These are phyloP conservation scores for Oophaga pumilio DNA, from an alignment of 2,113 vertebrate species.

Conservation along the genomic window DNA sequence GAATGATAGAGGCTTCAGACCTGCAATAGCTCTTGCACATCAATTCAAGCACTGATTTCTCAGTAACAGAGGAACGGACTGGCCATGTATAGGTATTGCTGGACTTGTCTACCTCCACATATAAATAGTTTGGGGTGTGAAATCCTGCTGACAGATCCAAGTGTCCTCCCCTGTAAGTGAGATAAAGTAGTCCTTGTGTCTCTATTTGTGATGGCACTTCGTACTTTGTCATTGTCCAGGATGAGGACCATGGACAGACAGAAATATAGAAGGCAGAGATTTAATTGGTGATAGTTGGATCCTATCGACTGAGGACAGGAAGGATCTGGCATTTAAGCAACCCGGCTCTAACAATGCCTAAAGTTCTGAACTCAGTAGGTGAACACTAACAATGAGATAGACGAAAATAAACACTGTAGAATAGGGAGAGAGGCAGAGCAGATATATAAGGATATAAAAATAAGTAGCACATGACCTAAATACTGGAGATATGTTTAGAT, in stretches of 20 bases:
- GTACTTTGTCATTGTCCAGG: conserved; percentile 22
- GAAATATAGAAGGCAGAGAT: neutral
- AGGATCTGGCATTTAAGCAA: conserved; percentile 7
- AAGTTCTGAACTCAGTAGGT: conserved; percentile 43
- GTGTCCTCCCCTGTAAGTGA: neutral
- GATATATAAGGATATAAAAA: conserved; percentile 26
- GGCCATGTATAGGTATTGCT: too few species aligned
- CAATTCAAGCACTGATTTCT: too few species aligned
- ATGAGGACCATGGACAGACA: neutral
- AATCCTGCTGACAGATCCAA: neutral
- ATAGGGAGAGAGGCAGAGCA: conserved; percentile 14
- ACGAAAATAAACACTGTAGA: conserved; percentile 19
- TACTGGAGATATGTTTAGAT: conserved; percentile 14
- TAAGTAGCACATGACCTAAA: conserved; percentile 16
- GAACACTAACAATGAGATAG: conserved; percentile 22
- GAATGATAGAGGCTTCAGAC: too few species aligned
- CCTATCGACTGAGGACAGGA: neutral
- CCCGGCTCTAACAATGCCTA: conserved; percentile 36
- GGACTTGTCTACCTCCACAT: too few species aligned
- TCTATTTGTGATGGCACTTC: neutral
- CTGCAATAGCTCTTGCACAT: too few species aligned
- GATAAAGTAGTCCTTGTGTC: neutral
- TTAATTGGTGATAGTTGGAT: conserved; percentile 38
- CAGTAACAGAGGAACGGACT: too few species aligned
- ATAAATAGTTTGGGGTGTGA: too few species aligned